Evolutionary conservation across 2,888 invertebrate species (phyloP).

Genomic region (Drosophila atripex): DNA sequence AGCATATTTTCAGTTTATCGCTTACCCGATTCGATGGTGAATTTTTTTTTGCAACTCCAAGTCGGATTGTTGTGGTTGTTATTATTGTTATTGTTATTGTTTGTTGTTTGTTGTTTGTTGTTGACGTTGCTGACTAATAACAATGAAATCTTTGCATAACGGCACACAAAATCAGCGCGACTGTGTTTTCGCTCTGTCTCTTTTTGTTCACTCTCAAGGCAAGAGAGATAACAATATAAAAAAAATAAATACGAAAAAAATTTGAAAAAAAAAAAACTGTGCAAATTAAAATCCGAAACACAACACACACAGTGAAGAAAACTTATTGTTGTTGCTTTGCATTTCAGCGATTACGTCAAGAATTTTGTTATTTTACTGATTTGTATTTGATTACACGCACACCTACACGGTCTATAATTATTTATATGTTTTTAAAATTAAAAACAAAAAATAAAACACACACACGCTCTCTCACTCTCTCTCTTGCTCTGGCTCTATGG

Average conservation of each 20-base stretch:
- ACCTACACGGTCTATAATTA: conserved; percentile 55
- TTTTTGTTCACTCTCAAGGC: conserved; percentile 56
- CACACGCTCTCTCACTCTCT: neutral
- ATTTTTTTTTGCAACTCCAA: conserved; percentile 6
- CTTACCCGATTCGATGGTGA: conserved; percentile 52
- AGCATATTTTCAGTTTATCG: conserved; percentile 37
- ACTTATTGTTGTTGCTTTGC: conserved; percentile 44
- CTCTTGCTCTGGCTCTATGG: neutral
- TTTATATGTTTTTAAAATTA: conserved; percentile 55
- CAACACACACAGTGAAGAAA: conserved; percentile 17
- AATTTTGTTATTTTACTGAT: conserved; percentile 66
- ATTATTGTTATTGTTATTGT: conserved; percentile 2
- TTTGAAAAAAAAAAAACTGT: conserved; percentile 3
- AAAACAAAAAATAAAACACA: conserved; percentile 33
- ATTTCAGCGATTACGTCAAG: conserved; percentile 69
- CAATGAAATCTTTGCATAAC: conserved; percentile 71
- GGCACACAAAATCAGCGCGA: conserved; percentile 38
- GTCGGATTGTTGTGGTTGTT: conserved; percentile 1
- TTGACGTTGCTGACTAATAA: conserved; percentile 64
- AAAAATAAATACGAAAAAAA: conserved; percentile 13
- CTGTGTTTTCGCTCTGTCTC: conserved; percentile 37
- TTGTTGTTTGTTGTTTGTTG: conserved; percentile 1
- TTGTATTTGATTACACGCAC: conserved; percentile 67
- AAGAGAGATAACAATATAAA: conserved; percentile 54
- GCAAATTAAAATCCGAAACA: conserved; percentile 30